A percentile compares a stretch with the other conserved stretches of the same genome.
Conservation (phyloP, 2,888 invertebrate genomes). For the Xanthia icteritia region DNA sequence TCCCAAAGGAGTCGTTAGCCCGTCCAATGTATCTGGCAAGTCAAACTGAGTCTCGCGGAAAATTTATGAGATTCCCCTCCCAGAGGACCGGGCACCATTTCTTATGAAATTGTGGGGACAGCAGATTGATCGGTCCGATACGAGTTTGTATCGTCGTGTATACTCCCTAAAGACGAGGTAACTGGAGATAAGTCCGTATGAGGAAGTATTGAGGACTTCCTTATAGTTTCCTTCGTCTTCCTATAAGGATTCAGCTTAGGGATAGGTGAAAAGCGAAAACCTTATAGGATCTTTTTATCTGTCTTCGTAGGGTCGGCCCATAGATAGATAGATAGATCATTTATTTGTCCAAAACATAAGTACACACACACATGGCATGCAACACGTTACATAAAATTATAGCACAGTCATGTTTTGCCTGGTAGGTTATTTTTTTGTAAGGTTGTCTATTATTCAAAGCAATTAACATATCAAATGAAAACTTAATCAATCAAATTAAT, state of each 20-base stretch:
- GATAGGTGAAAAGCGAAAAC: not conserved
- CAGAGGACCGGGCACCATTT: conserved; percentile 39
- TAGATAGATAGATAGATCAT: too few species aligned
- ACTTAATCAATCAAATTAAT: too few species aligned
- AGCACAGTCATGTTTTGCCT: too few species aligned
- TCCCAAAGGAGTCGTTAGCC: conserved; percentile 65
- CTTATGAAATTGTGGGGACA: conserved; percentile 58
- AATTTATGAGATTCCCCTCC: conserved; percentile 62
- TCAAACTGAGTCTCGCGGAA: conserved; percentile 59
- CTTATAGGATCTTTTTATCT: not conserved
- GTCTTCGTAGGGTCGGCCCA: fast-evolving
- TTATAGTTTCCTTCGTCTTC: conserved; percentile 11
- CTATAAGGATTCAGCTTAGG: not conserved
- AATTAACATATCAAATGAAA: too few species aligned
- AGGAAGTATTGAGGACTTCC: conserved; percentile 32
- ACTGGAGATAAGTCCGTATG: conserved; percentile 17
- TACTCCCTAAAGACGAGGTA: conserved; percentile 39
- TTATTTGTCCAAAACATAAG: too few species aligned
- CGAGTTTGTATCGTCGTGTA: conserved; percentile 22
- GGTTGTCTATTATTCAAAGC: too few species aligned
- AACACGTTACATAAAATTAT: too few species aligned
- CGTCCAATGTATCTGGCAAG: conserved; percentile 57
- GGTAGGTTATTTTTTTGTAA: too few species aligned
- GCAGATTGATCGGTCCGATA: conserved; percentile 55
- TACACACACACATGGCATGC: too few species aligned